Base-by-base conservation (phyloP, 23 tunicate genomes). In the Phallusia fumigata region DNA sequence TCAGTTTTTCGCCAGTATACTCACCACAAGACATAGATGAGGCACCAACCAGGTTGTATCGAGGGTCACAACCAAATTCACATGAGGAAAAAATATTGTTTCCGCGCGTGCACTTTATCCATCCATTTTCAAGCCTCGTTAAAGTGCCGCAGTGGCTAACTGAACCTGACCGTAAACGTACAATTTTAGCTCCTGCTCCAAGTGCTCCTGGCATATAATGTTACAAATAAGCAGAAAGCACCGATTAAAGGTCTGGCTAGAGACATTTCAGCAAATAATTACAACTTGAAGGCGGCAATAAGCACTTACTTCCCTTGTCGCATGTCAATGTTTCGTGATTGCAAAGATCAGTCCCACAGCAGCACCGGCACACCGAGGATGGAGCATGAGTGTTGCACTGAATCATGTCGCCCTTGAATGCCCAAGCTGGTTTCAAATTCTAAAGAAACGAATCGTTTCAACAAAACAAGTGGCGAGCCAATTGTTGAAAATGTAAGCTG, bases 281-380 rank as follows among this genome's bases (percentile, higher is more conserved):
- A 40, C 47, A 40, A 10, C 47, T 40, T 40, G 8, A 40, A 5
- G 47, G 5, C 47, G 5, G 5, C 47, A 10, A 40, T 3, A 40
- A 58, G 13, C 15, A 1, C 69, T 58, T 58, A 58, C 69, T 58
- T 58, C 13, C 28, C 28, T 58, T 58, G 69, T 58, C 69, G 16
- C 69, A 58, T 24, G 26, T 58, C 28, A 58, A 58, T 3, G 69
- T 58, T 58, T 22, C 69, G 28, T 21, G 28, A 47, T 83, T 83
- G 50, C 86, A 83, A 0, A 73, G 21, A 74, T 83, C 86, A 28
- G 76, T 52, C 12, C 78, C 40, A 34, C 86, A 83, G 28, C 86
- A 83, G 28, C 86, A 83, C 36, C 86, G 65, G 28, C 86, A 83
- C 0, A 83, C 86, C 0, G 86, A 83, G 2, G 86, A 83, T 28